A percentile compares a stretch with the other conserved stretches of the same genome.
phyloP scores from a whole-genome alignment of 2,113 vertebrate genomes.

The Amblyornis subalaris region DNA sequence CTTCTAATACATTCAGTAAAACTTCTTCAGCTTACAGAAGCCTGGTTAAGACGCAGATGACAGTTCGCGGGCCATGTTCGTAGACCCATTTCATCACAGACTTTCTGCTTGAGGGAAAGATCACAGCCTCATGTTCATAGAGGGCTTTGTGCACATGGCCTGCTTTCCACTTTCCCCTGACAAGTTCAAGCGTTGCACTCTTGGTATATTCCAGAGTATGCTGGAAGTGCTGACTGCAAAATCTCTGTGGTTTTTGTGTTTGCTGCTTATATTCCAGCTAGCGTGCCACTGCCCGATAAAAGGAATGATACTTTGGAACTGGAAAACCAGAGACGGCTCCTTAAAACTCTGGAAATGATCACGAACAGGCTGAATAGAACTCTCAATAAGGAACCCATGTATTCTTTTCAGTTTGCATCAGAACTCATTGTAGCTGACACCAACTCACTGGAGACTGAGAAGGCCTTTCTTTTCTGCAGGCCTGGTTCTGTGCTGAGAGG shows the following conservation, averaged over 20 bases:
- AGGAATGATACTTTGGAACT: conserved; percentile 91
- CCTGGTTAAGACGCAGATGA: neutral
- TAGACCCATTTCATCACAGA: neutral
- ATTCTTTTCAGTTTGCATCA: conserved; percentile 87
- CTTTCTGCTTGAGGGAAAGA: neutral
- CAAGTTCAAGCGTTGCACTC: neutral
- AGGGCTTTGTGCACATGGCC: neutral
- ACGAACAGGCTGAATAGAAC: conserved; percentile 90
- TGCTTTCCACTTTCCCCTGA: neutral
- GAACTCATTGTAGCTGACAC: conserved; percentile 89
- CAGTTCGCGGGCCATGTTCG: neutral
- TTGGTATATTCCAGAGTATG: neutral
- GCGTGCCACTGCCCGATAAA: conserved; percentile 88
- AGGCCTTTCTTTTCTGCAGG: conserved; percentile 87
- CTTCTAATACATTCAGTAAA: neutral
- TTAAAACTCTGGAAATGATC: conserved; percentile 87
- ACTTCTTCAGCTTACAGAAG: neutral
- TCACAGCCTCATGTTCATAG: neutral
- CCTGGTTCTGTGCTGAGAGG: conserved; percentile 92
- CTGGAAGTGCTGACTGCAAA: neutral
- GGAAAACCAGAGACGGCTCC: conserved; percentile 89
- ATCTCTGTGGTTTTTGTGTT: conserved; percentile 14
- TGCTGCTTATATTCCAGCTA: conserved; percentile 84
- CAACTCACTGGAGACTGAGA: conserved; percentile 88
- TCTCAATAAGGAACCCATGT: conserved; percentile 86